Evolutionary conservation across 2,113 vertebrate genomes (phyloP), one percentile per base, ranked within the genome.

Genomic region (Ptychochromis oligacanthus): DNA sequence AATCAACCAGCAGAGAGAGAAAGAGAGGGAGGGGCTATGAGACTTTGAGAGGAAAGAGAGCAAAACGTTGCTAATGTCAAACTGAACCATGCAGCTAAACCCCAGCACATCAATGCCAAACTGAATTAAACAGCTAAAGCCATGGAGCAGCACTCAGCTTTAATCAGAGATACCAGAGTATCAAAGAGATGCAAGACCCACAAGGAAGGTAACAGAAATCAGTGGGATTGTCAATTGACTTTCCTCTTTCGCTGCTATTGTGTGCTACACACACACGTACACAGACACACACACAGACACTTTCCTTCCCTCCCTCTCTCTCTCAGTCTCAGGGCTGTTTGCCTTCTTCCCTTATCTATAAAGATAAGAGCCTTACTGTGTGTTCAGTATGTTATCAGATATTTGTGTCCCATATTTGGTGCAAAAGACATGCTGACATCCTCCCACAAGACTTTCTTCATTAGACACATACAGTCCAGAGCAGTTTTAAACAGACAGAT

Each of bases 351-450:
- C 65, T 84, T 93, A 91, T 93, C 93, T 89, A 49, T 54, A 74
- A 26, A 90, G 91, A 93, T 92, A 93, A 93, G 89, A 84, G 60
- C 77, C 85, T 90, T 84, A 70, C 86, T 89, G 81, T 87, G 79
- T 90, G 85, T 89, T 86, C 90, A 67, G 65, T 77, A 6, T 54
- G 40, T 88, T 91, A 92, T 93, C 91, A 91, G 91, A 92, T 90
- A 72, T 87, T 77, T 86, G 75, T 80, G 78, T 77, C 84, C 87
- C 77, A 92, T 77, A 90, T 93, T 88, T 85, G 72, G 20, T 34
- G 65, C 55, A 43, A 26, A 72, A 64, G 75, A 87, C 77, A 90
- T 52, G 74, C 87, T 90, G 75, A 88, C 80, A 85, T 80, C 74
- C 70, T 86, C 86, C 77, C 65, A 52, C 14, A 14, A 79, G 78